phyloP scores from a whole-genome alignment of 2,797 vertebrate genomes.

The Syngnathus rostellatus region DNA sequence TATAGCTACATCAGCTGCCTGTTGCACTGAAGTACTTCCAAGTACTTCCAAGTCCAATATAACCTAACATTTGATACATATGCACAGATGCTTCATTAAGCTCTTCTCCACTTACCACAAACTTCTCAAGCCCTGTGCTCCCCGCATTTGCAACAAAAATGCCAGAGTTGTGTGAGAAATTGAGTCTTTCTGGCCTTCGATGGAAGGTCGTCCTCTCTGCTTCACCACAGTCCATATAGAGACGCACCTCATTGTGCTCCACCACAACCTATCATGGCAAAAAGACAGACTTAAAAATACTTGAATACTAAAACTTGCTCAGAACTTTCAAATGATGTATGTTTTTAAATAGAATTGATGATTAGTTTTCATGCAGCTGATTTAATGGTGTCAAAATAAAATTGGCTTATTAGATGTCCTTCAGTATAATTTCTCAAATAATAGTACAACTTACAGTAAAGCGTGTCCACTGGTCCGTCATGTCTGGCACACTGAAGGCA shows the following conservation, averaged over 20 bases:
- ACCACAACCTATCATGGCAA: conserved; percentile 53
- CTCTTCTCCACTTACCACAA: conserved; percentile 71
- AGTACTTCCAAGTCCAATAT: no score
- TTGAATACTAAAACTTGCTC: no score
- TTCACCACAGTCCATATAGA: conserved; percentile 83
- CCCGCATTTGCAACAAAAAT: conserved; percentile 85
- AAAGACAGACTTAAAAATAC: neutral
- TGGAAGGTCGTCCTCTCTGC: conserved; percentile 65
- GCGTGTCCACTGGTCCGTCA: conserved; percentile 81
- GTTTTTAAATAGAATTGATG: neutral
- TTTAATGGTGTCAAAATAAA: neutral
- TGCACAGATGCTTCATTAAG: neutral
- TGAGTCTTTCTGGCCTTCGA: conserved; percentile 60
- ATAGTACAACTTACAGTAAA: conserved; percentile 65
- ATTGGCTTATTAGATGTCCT: neutral
- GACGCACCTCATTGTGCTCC: conserved; percentile 67
- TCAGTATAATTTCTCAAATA: neutral
- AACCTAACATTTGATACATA: no score
- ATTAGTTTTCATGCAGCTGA: neutral
- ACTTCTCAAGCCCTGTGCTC: conserved; percentile 75
- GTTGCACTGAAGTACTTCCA: no score
- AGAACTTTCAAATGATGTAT: neutral
- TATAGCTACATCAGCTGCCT: neutral
- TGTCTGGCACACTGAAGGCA: conserved; percentile 75
- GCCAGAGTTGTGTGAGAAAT: conserved; percentile 76